Conservation (phyloP, 2,797 vertebrate genomes). For the Chloroceryle inda region DNA sequence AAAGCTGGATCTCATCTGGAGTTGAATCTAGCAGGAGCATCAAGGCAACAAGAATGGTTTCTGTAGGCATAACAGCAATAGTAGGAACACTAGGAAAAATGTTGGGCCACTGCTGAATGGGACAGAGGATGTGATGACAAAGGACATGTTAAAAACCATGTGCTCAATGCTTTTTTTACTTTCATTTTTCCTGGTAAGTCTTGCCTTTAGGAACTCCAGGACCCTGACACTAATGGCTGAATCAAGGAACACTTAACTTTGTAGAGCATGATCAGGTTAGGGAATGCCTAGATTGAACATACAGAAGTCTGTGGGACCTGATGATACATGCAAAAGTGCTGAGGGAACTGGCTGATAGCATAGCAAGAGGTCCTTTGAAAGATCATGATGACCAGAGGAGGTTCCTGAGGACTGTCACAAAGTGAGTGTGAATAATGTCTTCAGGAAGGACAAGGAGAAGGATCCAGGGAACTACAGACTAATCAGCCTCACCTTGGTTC, state of each 20-base stretch:
- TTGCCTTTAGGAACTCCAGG: not conserved
- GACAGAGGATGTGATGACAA: not conserved
- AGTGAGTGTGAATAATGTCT: not conserved
- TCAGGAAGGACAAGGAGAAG: not conserved
- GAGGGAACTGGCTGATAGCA: not conserved
- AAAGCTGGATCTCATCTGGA: not conserved
- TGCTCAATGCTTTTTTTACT: not conserved
- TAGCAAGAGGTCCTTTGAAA: not conserved
- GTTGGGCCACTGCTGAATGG: not conserved
- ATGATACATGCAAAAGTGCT: not conserved
- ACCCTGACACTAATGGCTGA: not conserved
- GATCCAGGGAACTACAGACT: not conserved
- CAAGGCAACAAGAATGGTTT: not conserved
- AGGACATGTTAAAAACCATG: not conserved
- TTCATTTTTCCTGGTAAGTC: not conserved
- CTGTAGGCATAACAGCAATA: not conserved
- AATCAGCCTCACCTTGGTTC: not conserved
- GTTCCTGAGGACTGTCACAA: not conserved
- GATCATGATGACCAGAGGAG: not conserved
- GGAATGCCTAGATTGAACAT: not conserved
- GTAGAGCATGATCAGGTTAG: not conserved
- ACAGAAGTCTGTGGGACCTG: not conserved
- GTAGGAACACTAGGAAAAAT: not conserved
- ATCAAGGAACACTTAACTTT: not conserved
- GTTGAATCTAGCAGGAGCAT: not conserved